Conservation (phyloP, 2,797 vertebrate genomes). For the Phoebastria nigripes region DNA sequence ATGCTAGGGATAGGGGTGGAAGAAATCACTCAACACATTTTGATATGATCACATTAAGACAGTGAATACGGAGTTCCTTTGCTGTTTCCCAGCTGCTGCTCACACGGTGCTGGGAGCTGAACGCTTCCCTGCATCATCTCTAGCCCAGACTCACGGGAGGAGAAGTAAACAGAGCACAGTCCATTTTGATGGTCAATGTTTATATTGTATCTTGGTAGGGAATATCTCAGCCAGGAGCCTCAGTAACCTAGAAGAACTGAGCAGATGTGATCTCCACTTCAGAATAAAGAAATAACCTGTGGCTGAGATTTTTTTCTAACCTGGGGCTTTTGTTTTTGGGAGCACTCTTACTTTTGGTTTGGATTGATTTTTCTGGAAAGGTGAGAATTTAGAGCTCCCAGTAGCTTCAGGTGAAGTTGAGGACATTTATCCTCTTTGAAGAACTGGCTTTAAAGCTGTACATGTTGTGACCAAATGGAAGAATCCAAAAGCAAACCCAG, state of each 20-base stretch:
- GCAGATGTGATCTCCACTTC: neutral
- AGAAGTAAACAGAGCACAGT: constrained; percentile 13
- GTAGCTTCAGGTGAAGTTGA: neutral
- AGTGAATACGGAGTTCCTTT: neutral
- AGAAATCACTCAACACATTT: constrained; percentile 57
- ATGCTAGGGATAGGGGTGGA: neutral
- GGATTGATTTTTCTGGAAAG: neutral
- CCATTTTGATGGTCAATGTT: neutral
- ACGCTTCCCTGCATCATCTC: neutral
- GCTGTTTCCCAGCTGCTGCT: constrained; percentile 53
- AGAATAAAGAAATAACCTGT: neutral
- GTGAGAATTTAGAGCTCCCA: neutral
- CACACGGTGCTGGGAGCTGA: neutral
- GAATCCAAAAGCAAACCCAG: neutral
- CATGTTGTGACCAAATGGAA: neutral
- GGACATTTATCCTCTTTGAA: neutral
- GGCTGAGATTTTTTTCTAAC: neutral
- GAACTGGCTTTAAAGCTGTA: neutral
- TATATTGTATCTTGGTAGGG: neutral
- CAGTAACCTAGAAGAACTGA: neutral
- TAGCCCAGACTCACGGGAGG: neutral
- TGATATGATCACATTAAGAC: constrained; percentile 15
- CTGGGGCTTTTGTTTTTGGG: neutral
- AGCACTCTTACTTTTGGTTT: neutral
- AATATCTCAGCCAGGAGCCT: neutral